These are phyloP conservation scores for Enchytraeus crypticus DNA, from an alignment of 2,888 invertebrate species.

Conservation along the genomic window DNA sequence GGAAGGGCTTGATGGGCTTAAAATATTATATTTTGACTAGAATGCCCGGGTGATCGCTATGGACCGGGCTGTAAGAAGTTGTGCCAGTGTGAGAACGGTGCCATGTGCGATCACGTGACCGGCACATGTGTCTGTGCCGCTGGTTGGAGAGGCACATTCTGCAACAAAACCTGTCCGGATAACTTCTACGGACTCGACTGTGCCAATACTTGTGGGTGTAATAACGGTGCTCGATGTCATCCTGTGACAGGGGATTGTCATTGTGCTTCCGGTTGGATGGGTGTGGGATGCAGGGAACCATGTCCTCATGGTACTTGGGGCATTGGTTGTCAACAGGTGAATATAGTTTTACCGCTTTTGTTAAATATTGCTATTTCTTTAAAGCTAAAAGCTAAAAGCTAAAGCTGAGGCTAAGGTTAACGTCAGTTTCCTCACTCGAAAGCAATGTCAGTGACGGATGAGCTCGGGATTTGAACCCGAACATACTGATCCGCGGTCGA, in stretches of 20 bases:
- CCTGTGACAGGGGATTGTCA: constrained; percentile 65
- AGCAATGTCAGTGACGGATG: too few species aligned
- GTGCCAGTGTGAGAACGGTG: constrained; percentile 52
- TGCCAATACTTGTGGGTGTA: constrained; percentile 52
- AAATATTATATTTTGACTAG: constrained; percentile 23
- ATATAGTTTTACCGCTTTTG: too few species aligned
- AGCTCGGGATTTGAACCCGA: too few species aligned
- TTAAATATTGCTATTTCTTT: too few species aligned
- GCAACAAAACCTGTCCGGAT: constrained; percentile 35
- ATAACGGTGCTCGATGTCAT: constrained; percentile 41
- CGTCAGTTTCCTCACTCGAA: too few species aligned
- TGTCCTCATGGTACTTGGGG: constrained; percentile 35
- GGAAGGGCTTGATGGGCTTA: too few species aligned
- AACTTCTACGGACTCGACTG: constrained; percentile 54
- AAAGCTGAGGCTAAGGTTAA: too few species aligned
- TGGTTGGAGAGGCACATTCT: constrained; percentile 22
- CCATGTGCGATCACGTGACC: constrained; percentile 46
- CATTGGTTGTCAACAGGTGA: constrained; percentile 12
- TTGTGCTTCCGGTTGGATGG: constrained; percentile 51
- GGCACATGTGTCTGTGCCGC: constrained; percentile 21
- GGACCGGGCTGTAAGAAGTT: constrained; percentile 49
- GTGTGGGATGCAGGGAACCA: constrained; percentile 28
- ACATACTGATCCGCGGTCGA: too few species aligned
- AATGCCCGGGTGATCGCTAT: constrained; percentile 47
- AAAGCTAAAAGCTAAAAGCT: too few species aligned